These are phyloP conservation scores for Halichondria panicea DNA, from an alignment of 37 sponge, comb jelly and placozoan species.

Conservation along the genomic window DNA sequence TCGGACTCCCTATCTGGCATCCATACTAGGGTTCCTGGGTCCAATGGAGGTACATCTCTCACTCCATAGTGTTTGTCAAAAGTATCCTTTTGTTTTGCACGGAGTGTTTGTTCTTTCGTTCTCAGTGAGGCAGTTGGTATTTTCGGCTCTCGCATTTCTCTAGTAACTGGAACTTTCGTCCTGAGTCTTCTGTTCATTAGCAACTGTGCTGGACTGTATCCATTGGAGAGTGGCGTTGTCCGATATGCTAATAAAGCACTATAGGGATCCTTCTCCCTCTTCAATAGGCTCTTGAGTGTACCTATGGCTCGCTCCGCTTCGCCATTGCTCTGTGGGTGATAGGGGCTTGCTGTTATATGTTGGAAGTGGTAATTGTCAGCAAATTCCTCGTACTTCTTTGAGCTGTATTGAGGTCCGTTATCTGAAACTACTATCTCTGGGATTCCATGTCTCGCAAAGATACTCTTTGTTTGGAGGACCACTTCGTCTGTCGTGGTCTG, in stretches of 20 bases:
- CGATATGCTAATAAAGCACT: slow-evolving; percentile 49
- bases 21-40: slow-evolving; percentile 26
- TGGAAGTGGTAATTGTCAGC: slow-evolving; percentile 32
- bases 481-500: slow-evolving; percentile 19
- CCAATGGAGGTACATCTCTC: slow-evolving; percentile 3
- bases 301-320: slow-evolving; percentile 66
- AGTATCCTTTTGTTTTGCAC: slow-evolving; percentile 12
- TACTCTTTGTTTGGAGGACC: slow-evolving; percentile 25
- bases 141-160: slow-evolving; percentile 21
- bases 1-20: slow-evolving; percentile 21
- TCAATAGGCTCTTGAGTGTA: slow-evolving; percentile 39
- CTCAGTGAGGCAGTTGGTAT: not conserved
- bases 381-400: slow-evolving; percentile 23
- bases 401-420: slow-evolving; percentile 70
- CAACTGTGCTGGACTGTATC: slow-evolving; percentile 41
- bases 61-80: slow-evolving; percentile 21
- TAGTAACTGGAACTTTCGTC: slow-evolving; percentile 30
- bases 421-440: slow-evolving; percentile 46
- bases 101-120: slow-evolving; percentile 12
- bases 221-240: slow-evolving; percentile 32
- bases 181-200: slow-evolving; percentile 38
- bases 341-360: slow-evolving; percentile 59
- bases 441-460: slow-evolving; percentile 69
- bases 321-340: slow-evolving; percentile 61
- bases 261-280: slow-evolving; percentile 40